Percentiles rank a stretch among this genome's conserved stretches.
Conservation (phyloP, 2,113 vertebrate species). For the Elephas maximus region DNA sequence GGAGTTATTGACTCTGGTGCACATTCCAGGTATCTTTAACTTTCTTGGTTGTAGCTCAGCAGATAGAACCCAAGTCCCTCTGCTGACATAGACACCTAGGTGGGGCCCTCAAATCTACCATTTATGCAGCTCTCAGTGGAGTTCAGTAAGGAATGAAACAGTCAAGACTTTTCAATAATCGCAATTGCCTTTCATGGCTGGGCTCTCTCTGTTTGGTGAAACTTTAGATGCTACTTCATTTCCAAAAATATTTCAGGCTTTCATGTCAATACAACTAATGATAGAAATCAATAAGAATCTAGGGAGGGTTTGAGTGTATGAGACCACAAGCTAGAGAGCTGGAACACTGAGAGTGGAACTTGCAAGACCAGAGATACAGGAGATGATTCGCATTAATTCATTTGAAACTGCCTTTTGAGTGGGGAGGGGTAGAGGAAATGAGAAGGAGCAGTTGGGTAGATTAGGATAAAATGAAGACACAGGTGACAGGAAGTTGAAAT, state of each 20-base stretch:
- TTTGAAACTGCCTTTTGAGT: not conserved
- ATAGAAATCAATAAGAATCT: not conserved
- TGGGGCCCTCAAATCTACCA: not conserved
- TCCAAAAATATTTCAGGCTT: slow-evolving; percentile 48
- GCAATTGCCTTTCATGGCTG: not conserved
- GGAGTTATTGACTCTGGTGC: not conserved
- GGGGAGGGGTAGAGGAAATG: not conserved
- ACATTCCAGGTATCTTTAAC: not conserved
- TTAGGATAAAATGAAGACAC: not conserved
- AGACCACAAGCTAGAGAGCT: not conserved
- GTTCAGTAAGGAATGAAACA: not conserved
- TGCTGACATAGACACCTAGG: not conserved
- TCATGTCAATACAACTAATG: not conserved
- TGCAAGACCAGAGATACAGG: not conserved
- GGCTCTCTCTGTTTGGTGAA: slow-evolving; percentile 4
- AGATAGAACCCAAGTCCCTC: not conserved
- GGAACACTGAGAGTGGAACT: not conserved
- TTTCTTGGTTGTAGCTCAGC: not conserved
- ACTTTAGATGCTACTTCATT: slow-evolving; percentile 34
- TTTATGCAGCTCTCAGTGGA: not conserved
- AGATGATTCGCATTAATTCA: not conserved
- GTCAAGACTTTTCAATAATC: not conserved
- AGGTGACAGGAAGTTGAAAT: not conserved
- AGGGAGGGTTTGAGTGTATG: not conserved
- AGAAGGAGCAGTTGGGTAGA: not conserved